These are phyloP conservation scores for Bubo scandiacus DNA, from an alignment of 2,113 vertebrate species.

Conservation along the genomic window DNA sequence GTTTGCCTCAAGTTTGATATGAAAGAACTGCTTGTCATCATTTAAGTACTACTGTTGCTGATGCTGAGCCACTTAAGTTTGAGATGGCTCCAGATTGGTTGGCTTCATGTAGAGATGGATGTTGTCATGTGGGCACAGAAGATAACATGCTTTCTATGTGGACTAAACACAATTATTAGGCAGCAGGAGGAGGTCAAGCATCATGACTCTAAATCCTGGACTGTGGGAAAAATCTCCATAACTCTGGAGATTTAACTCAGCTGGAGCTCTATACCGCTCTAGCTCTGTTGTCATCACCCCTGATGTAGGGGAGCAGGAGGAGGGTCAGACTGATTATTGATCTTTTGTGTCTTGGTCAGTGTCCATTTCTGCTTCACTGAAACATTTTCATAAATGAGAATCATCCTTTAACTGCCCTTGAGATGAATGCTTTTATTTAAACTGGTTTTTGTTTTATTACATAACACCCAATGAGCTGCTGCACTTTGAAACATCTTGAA, in stretches of 20 bases:
- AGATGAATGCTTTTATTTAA: not conserved
- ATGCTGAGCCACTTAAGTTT: not conserved
- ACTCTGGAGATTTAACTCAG: not conserved
- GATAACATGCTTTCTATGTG: rapidly evolving
- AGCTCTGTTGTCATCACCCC: not conserved
- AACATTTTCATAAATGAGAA: not conserved
- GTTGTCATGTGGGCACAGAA: not conserved
- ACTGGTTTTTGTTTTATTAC: not conserved
- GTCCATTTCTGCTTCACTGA: not conserved
- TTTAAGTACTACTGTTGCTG: not conserved
- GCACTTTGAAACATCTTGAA: not conserved
- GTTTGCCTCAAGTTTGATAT: not conserved
- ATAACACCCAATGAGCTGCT: not conserved
- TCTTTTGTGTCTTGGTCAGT: not conserved
- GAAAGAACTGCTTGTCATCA: not conserved
- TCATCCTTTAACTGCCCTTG: not conserved
- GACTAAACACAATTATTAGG: not conserved
- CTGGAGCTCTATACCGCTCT: not conserved
- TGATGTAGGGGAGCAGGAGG: not conserved
- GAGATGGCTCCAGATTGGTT: not conserved
- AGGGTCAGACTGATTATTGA: not conserved
- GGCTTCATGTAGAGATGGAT: not conserved
- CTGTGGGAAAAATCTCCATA: not conserved
- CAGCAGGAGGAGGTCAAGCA: not conserved
- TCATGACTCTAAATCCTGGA: not conserved